Base-by-base conservation (phyloP, 2,113 vertebrate species). In the Chaetorhynchus papuensis region DNA sequence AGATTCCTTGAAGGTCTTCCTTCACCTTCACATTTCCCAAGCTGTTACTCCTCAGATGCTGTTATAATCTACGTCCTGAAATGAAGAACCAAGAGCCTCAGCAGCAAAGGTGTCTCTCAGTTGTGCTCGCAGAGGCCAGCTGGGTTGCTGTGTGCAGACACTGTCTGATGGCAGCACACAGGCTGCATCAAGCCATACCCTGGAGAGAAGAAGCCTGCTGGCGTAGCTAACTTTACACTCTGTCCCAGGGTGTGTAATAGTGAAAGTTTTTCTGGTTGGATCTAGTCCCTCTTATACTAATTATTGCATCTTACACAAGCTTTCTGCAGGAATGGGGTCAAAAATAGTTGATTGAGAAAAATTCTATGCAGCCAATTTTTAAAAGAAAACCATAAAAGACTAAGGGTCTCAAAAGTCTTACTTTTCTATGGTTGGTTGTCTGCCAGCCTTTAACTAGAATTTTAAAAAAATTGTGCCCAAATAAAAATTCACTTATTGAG, bases 71-170 rank as follows among this genome's bases (percentile, higher is more conserved):
- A 5, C 17, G 9, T 56, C 33, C 50, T 81, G 71, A 77, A 69
- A 22, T 26, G 14, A 53, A 61, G 42, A 80, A 26, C 23, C 22
- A 53, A 16, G 26, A 71, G 21, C 56, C 35, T 42, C 10, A 41
- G 4, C 10, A 44, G 0, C 28, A 27, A 45, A n/a, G 26, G 20
- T 42, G 18, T 30, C 28, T 71, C 44, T 63, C 26, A 2, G 0
- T 0, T 27, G 27, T 0, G 3, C 53, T 69, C 4, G 13, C 8
- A 10, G 37, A 44, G 28, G 3, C 31, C 23, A 19, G 17, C 52
- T 45, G 19, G 47, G 30, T 13, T 75, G 30, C 7, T 63, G 42
- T 10, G 39, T 59, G 31, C 68, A 74, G 45, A 6, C 70, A 12
- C 16, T 19, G 3, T 10, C 11, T 45, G n/a, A 26, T 30, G 23